Percentiles rank a stretch among this genome's conserved stretches.
These are phyloP conservation scores for Rhinatrema bivittatum DNA, from an alignment of 2,797 vertebrate species.

Conservation along the genomic window DNA sequence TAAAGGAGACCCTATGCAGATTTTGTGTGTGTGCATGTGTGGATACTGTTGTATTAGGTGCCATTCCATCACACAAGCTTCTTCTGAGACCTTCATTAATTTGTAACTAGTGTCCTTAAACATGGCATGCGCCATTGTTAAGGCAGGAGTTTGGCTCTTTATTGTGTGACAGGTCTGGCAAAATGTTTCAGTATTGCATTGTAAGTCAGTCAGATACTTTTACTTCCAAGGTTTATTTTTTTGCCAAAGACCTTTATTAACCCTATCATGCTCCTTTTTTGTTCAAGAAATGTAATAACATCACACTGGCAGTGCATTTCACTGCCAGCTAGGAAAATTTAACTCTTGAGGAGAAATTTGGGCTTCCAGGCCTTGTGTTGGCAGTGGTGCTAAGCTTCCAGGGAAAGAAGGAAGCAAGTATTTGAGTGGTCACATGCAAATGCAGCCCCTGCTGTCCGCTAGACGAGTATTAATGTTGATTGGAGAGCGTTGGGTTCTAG, in stretches of 20 bases:
- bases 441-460: no score
- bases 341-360: not conserved
- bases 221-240: slow-evolving; percentile 30
- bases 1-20: no score
- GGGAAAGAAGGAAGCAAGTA: no score
- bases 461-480: no score
- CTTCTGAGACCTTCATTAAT: slow-evolving; percentile 17
- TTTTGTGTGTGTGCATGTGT: no score
- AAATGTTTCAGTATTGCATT: slow-evolving; percentile 11
- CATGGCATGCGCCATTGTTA: slow-evolving; percentile 34
- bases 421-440: no score
- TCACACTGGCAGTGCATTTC: slow-evolving; percentile 8
- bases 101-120: slow-evolving; percentile 20
- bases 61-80: no score
- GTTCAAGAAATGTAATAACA: slow-evolving; percentile 11
- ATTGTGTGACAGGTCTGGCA: slow-evolving; percentile 16
- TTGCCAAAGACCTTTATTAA: slow-evolving; percentile 33
- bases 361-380: not conserved
- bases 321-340: slow-evolving; percentile 7
- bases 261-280: slow-evolving; percentile 12
- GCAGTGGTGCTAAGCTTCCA: no score
- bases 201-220: slow-evolving; percentile 27
- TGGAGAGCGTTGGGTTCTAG: no score
- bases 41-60: no score
- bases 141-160: slow-evolving; percentile 28